Conservation (phyloP, 1,140 invertebrate species). For the Mylabris phalerata region DNA sequence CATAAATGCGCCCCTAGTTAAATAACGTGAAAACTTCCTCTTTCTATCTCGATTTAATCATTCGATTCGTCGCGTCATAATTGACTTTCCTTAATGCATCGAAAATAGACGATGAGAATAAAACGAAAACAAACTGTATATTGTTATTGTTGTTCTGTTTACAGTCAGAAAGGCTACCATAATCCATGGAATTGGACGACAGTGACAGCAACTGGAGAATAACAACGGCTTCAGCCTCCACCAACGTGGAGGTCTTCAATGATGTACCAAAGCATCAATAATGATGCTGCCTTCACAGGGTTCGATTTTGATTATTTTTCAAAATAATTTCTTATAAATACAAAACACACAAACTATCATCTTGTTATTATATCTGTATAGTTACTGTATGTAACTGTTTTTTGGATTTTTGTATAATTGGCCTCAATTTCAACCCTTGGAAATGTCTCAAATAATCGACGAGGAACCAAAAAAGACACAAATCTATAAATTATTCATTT, state of each 20-base stretch:
- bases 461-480: no score
- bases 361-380: no score
- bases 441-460: no score
- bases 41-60: no score
- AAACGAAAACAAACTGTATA: no score
- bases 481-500: conserved; percentile 6
- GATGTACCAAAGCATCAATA: conserved; percentile 20
- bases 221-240: conserved; percentile 42
- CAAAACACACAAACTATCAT: no score
- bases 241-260: conserved; percentile 30
- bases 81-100: not conserved
- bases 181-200: conserved; percentile 50
- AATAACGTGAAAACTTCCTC: no score
- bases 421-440: no score
- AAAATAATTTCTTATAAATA: conserved; percentile 24
- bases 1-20: no score
- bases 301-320: conserved; percentile 39
- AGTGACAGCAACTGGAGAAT: conserved; percentile 49
- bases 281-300: conserved; percentile 33
- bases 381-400: no score
- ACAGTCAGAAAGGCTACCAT: conserved; percentile 45
- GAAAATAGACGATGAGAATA: no score
- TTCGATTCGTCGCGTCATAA: not conserved
- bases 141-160: conserved; percentile 13
- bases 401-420: no score